phyloP scores from a whole-genome alignment of 1,140 invertebrate species.

The Diorhabda sublineata region DNA sequence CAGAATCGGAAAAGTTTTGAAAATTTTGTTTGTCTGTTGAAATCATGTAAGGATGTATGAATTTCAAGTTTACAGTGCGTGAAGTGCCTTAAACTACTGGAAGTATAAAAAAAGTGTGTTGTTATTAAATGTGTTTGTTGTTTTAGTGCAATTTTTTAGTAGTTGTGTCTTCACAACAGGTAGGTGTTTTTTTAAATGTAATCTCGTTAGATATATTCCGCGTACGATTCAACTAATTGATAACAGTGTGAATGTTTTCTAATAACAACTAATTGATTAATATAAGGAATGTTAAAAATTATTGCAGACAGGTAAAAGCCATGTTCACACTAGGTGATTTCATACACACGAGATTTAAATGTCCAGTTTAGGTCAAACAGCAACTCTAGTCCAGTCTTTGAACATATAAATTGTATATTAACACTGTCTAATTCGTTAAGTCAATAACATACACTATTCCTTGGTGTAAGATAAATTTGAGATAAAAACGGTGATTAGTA shows the following conservation, averaged over 20 bases:
- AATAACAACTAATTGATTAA: too few species aligned
- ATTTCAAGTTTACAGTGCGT: constrained; percentile 13
- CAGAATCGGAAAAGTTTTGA: constrained; percentile 24
- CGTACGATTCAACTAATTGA: too few species aligned
- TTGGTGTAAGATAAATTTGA: too few species aligned
- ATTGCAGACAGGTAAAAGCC: constrained; percentile 31
- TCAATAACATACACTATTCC: too few species aligned
- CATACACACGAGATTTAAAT: constrained; percentile 31
- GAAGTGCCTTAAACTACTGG: constrained; percentile 12
- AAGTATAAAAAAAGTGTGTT: constrained; percentile 17
- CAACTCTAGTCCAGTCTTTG: not conserved
- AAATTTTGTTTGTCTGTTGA: constrained; percentile 13
- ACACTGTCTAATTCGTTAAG: too few species aligned
- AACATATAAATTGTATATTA: not conserved
- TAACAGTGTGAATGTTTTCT: too few species aligned
- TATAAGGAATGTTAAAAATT: constrained; percentile 15
- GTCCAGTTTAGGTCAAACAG: constrained; percentile 24
- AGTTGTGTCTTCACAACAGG: constrained; percentile 31
- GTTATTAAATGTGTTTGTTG: constrained; percentile 27
- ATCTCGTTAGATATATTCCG: constrained; percentile 4
- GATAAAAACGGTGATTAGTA: too few species aligned
- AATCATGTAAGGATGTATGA: constrained; percentile 5
- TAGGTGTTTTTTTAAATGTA: constrained; percentile 15
- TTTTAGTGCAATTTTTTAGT: constrained; percentile 27
- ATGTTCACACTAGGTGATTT: constrained; percentile 24